phyloP scores from a whole-genome alignment of 2,113 vertebrate species.

The Gopherus evgoodei region DNA sequence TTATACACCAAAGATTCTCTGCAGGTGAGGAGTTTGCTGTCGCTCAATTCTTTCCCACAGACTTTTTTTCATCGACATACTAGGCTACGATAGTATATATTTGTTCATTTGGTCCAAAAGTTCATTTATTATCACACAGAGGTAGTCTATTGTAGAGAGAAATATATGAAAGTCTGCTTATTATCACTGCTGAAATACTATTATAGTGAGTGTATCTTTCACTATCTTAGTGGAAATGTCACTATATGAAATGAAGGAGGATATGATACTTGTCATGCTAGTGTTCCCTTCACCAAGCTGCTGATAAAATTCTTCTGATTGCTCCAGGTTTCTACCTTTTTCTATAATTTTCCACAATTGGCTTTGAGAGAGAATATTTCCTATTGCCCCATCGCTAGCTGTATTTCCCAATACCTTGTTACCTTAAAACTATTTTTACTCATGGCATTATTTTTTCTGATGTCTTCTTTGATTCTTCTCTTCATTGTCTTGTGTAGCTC shows the following conservation, averaged over 20 bases:
- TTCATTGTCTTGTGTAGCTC: not conserved
- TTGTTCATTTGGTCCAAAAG: not conserved
- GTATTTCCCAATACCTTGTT: slow-evolving; percentile 22
- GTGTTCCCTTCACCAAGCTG: not conserved
- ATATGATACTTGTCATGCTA: slow-evolving; percentile 49
- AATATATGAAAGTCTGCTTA: slow-evolving; percentile 16
- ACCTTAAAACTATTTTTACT: not conserved
- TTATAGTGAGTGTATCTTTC: slow-evolving; percentile 15
- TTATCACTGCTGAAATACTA: slow-evolving; percentile 30
- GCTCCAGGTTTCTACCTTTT: not conserved
- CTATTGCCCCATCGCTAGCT: not conserved
- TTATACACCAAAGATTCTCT: not conserved
- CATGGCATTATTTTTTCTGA: not conserved
- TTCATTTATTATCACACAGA: slow-evolving; percentile 11
- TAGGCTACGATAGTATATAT: not conserved
- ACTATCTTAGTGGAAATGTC: slow-evolving; percentile 11
- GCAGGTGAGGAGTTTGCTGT: not conserved
- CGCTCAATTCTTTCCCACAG: not conserved
- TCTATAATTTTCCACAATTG: slow-evolving; percentile 42
- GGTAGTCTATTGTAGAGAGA: slow-evolving; percentile 23
- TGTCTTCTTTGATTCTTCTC: not conserved
- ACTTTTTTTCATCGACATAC: not conserved
- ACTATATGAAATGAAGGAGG: slow-evolving; percentile 49
- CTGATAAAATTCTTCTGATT: slow-evolving; percentile 44
- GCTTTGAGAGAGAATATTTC: slow-evolving; percentile 27